Percentiles rank a stretch among this genome's conserved stretches.
Evolutionary conservation across 2,797 vertebrate species (phyloP).

Genomic region (Dallia pectoralis): DNA sequence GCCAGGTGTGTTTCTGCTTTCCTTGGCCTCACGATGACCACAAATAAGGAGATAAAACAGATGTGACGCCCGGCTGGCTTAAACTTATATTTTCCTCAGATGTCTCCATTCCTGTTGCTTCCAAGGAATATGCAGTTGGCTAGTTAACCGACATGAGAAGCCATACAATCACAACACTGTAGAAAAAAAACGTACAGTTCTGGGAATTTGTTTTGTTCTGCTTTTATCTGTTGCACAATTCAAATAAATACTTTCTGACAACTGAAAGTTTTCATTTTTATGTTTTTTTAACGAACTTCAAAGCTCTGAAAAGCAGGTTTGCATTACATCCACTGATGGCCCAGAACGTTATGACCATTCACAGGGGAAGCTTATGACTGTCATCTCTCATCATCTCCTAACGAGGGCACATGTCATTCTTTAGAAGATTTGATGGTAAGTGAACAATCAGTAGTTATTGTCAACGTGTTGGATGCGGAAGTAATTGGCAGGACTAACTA

Average conservation of each 20-base stretch:
- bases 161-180: conserved; percentile 38
- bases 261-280: background rate
- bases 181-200: conserved; percentile 30
- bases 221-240: conserved; percentile 49
- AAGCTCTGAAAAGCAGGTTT: too few species aligned
- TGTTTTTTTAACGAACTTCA: background rate
- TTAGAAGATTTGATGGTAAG: too few species aligned
- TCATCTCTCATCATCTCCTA: too few species aligned
- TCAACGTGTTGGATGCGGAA: too few species aligned
- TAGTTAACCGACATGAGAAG: conserved; percentile 37
- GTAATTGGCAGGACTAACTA: too few species aligned
- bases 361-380: too few species aligned
- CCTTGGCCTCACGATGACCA: background rate
- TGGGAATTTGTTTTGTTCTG: conserved; percentile 36
- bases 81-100: conserved; percentile 38
- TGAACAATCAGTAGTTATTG: too few species aligned
- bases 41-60: background rate
- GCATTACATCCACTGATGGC: too few species aligned
- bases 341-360: too few species aligned
- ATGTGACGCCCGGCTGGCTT: background rate
- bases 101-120: conserved; percentile 4
- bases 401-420: too few species aligned
- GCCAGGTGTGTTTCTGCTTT: background rate
- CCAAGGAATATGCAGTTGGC: conserved; percentile 23
- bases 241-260: conserved; percentile 64